Evolutionary conservation across 2,113 vertebrate species (phyloP), one percentile per base, ranked within the genome.

Genomic region (Ameiurus melas): DNA sequence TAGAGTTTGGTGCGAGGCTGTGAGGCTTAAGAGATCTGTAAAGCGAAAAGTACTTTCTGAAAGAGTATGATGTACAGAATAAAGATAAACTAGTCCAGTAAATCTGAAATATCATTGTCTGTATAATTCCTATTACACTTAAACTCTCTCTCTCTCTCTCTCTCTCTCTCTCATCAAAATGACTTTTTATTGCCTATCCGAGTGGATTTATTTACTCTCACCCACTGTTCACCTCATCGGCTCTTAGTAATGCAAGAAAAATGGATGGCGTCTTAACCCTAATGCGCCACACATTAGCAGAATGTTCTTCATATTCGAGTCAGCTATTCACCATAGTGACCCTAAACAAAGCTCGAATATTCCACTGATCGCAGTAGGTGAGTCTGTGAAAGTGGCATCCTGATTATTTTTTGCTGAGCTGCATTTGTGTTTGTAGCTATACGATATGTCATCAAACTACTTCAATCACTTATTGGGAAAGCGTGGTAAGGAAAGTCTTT

Each of bases 111-210:
- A 36, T 19, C 17, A 71, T 62, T 83, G 57, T 25, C 10, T 62
- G 53, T 82, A 36, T 13, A 60, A 80, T 83, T 53, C 83, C 53
- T 73, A 22, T 47, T 7, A 25, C 20, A 43, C 33, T 25, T 83
- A 30, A 68, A 30, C 20, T 36, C 27, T 27, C 71, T 73, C 58
- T 43, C 33, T 75, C 22, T 33, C 60, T 79, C 68, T 17, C 36
- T 1, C 30, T 64, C 60, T 13, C 57, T 25, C 39, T 36, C 47
- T 20, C 62, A 66, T 36, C 75, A 85, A 82, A 88, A 68, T 77
- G 68, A 68, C 83, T 60, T 86, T 89, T 86, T 83, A 90, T 88
- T 57, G 58, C 86, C 62, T 64, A 70, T 12, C 68, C 27, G 79
- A 70, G 68, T 51, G 58, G 33, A 66, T 88, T 68, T 88, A 53